These are phyloP conservation scores for Formica aserva DNA, from an alignment of 2,888 invertebrate species.

Conservation along the genomic window DNA sequence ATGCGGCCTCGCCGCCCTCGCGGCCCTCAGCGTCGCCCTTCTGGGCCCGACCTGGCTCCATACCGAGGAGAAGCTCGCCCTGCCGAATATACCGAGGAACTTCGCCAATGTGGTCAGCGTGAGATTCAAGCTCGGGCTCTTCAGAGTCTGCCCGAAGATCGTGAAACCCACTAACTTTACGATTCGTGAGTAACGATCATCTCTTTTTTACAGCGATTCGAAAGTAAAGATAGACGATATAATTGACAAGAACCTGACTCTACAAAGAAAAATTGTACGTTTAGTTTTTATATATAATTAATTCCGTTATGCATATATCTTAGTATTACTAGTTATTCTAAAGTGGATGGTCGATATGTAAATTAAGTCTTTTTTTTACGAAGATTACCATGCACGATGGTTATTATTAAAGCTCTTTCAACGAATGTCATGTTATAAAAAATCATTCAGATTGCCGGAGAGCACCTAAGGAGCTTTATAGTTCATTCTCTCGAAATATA, in stretches of 20 bases:
- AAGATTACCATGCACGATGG: background rate
- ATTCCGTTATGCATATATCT: background rate
- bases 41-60: constrained; percentile 85
- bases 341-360: too few species aligned
- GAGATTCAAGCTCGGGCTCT: constrained; percentile 83
- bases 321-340: too few species aligned
- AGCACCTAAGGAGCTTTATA: background rate
- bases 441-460: background rate
- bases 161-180: constrained; percentile 82
- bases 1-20: constrained; percentile 84
- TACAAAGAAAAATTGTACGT: background rate
- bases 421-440: constrained; percentile 12
- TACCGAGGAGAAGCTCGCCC: constrained; percentile 82
- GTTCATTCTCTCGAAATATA: background rate
- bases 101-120: constrained; percentile 80
- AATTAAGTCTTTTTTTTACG: background rate
- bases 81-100: constrained; percentile 79
- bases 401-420: background rate
- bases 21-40: constrained; percentile 82
- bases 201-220: background rate
- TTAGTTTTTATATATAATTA: background rate
- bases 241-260: background rate
- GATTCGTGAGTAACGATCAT: constrained; percentile 78
- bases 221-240: background rate
- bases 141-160: constrained; percentile 83